Evolutionary conservation across 1,140 invertebrate genomes (phyloP), one percentile per base, ranked within the genome.

Genomic region (Drosophila pallidifrons): DNA sequence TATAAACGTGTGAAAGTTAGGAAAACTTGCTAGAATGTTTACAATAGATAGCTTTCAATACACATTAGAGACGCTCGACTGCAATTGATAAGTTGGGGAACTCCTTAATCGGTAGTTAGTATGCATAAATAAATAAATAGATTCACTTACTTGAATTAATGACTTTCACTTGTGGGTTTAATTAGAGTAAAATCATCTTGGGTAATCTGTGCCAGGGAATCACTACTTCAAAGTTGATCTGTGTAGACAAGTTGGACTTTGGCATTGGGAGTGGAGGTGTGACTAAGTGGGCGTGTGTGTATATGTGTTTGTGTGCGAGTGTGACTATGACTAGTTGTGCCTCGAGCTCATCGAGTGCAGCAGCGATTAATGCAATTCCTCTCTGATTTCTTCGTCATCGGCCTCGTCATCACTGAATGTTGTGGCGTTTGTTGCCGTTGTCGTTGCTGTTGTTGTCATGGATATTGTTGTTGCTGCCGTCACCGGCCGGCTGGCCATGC

Each of bases 381-480:
- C 91, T 58, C 87, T 78, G 60, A 92, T 92, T 63, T 92, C 91
- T 32, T 92, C 92, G 46, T 92, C 91, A 60, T 78, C 86, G 5
- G 91, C 91, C 15, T 87, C 91, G 52, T 79, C 86, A 69, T 92
- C 91, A 20, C 67, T 86, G 41, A n/a, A 43, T 43, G 41, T 43
- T 11, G 57, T 81, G 2, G 65, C 7, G 35, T 43, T 52, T 5
- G 41, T 49, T 28, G 55, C 59, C 11, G 35, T 76, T 66, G 79
- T 63, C 38, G 32, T 75, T 58, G 78, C 61, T 41, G 60, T 75
- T 51, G 86, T 77, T 55, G 86, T 82, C 49, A 75, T 76, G 2
- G 67, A 70, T 43, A 74, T 77, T 10, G 65, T 79, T 8, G 75
- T 57, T 0, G 43, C 68, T 57, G 65, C 57, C 11, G 73, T 76